These are phyloP conservation scores for Ceratina japonica DNA, from an alignment of 1,140 invertebrate species.

Conservation along the genomic window DNA sequence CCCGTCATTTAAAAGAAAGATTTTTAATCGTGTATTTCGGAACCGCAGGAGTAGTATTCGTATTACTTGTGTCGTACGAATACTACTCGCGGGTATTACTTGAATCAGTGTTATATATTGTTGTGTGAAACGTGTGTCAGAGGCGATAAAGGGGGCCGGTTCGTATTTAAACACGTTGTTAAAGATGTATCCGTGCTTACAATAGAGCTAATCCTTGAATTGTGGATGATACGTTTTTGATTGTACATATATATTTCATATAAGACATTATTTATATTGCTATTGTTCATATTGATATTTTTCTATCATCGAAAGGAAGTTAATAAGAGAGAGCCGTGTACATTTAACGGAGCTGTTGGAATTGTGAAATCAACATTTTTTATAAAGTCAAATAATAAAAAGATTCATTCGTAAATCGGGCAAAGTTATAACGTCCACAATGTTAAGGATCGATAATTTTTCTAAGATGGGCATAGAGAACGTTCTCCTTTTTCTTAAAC, in stretches of 20 bases:
- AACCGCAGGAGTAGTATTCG: background rate
- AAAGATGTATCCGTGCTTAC: constrained; percentile 12
- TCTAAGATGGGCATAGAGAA: background rate
- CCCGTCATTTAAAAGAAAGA: background rate
- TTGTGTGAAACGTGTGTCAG: background rate
- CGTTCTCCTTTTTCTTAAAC: background rate
- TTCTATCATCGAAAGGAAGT: constrained; percentile 4
- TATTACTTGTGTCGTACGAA: background rate
- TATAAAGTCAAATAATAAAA: constrained; percentile 3
- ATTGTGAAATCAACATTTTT: constrained; percentile 28
- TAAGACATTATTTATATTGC: constrained; percentile 17
- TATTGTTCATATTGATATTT: constrained; percentile 38
- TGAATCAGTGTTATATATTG: background rate
- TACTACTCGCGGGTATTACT: background rate
- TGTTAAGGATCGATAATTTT: constrained; percentile 4
- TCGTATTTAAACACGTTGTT: constrained; percentile 11
- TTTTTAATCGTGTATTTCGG: background rate
- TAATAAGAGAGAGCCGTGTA: background rate
- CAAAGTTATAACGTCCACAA: constrained; percentile 9
- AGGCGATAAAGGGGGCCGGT: constrained; percentile 3
- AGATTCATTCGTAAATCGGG: background rate
- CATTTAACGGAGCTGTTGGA: constrained; percentile 9
- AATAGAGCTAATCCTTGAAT: constrained; percentile 7
- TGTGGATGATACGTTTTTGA: constrained; percentile 29
- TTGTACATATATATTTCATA: constrained; percentile 14